These are phyloP conservation scores for Pipistrellus pygmaeus DNA, from an alignment of 2,797 vertebrate species.

Conservation along the genomic window DNA sequence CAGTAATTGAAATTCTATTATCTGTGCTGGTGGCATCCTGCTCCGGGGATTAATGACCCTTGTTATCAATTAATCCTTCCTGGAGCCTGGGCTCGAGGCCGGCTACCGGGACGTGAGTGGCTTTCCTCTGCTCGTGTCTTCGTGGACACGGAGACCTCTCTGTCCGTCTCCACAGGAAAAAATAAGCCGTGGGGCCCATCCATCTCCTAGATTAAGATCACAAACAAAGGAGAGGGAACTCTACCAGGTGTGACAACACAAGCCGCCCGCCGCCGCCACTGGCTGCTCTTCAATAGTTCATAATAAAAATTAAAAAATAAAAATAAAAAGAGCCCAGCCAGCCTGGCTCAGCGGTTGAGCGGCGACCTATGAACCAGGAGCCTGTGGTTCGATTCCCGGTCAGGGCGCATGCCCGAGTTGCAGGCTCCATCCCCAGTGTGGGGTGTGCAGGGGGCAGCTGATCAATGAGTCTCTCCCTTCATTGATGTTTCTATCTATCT, in stretches of 20 bases:
- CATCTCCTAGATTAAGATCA: conserved; percentile 41
- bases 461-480: too few species aligned
- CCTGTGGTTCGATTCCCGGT: neutral
- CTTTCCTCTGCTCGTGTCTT: neutral
- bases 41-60: conserved; percentile 70
- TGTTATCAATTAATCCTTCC: conserved; percentile 73
- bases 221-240: neutral
- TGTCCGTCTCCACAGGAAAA: neutral
- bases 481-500: too few species aligned
- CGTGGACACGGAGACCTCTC: neutral
- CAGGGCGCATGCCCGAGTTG: too few species aligned
- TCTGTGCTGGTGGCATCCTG: conserved; percentile 63
- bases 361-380: neutral
- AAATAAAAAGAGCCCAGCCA: neutral
- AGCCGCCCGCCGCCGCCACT: neutral
- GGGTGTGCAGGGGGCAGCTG: too few species aligned
- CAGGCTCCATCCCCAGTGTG: too few species aligned
- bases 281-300: neutral
- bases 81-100: conserved; percentile 37
- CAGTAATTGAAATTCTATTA: conserved; percentile 73
- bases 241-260: neutral
- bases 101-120: neutral
- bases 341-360: neutral
- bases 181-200: neutral
- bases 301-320: too few species aligned